Percentiles rank a stretch among this genome's conserved stretches.
Conservation (phyloP, 2,113 vertebrate genomes). For the Numenius arquata region DNA sequence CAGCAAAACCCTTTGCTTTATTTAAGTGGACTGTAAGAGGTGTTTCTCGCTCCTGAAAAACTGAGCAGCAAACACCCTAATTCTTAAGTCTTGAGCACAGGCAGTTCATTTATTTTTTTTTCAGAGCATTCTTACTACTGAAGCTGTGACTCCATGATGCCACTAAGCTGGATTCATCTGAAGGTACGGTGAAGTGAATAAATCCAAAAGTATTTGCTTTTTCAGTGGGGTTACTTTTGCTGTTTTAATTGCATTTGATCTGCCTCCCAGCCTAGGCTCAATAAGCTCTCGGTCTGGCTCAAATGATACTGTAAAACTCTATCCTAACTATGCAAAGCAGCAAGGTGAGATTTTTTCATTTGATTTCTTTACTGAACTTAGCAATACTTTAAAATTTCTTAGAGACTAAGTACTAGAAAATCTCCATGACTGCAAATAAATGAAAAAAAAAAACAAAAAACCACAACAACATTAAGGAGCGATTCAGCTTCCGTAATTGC, state of each 20-base stretch:
- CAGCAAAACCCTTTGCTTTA: not conserved
- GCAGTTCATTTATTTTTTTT: not conserved
- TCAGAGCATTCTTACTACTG: not conserved
- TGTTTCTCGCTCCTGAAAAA: not conserved
- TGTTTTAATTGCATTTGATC: not conserved
- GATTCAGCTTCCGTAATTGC: not conserved
- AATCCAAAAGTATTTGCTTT: not conserved
- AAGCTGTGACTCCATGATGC: not conserved
- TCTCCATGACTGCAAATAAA: not conserved
- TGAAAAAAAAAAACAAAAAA: not conserved
- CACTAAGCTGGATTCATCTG: not conserved
- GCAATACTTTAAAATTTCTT: not conserved
- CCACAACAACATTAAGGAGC: not conserved
- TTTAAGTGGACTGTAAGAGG: not conserved
- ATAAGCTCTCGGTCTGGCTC: not conserved
- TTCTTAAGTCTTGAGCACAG: not conserved
- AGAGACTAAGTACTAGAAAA: not conserved
- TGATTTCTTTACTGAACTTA: not conserved
- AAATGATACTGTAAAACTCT: not conserved
- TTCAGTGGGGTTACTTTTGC: not conserved
- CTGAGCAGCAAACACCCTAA: accelerated
- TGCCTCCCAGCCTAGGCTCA: not conserved
- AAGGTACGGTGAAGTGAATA: not conserved
- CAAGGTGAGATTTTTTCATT: not conserved
- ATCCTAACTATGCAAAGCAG: not conserved